Evolutionary conservation across 2,888 invertebrate genomes (phyloP).

Genomic region (Drosophila infuscata): DNA sequence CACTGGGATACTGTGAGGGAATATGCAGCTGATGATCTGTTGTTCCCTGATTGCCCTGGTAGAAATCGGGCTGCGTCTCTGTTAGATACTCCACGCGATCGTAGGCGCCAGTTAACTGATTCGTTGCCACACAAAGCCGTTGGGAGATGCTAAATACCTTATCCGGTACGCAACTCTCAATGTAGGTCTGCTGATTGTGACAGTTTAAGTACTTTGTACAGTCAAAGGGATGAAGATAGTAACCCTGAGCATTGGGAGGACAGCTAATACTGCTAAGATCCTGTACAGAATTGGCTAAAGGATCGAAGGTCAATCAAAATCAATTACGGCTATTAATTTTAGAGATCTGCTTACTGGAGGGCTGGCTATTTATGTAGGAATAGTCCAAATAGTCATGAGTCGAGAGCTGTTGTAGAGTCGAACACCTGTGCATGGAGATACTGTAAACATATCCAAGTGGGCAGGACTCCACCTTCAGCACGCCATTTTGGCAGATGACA

Average conservation of each 20-base stretch:
- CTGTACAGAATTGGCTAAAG: conserved; percentile 69
- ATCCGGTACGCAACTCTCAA: conserved; percentile 88
- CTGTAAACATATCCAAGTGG: conserved; percentile 88
- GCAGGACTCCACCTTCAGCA: conserved; percentile 87
- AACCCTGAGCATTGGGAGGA: conserved; percentile 85
- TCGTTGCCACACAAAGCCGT: conserved; percentile 87
- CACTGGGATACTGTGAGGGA: neutral
- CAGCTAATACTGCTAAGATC: conserved; percentile 83
- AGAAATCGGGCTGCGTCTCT: conserved; percentile 61
- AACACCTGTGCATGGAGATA: conserved; percentile 86
- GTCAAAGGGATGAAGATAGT: conserved; percentile 85
- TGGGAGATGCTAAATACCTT: conserved; percentile 87
- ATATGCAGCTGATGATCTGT: neutral
- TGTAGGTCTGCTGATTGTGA: conserved; percentile 87
- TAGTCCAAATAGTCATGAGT: conserved; percentile 60
- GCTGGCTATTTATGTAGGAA: conserved; percentile 29
- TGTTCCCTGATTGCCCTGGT: conserved; percentile 16
- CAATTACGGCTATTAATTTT: neutral
- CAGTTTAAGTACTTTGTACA: conserved; percentile 89
- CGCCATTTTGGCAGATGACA: conserved; percentile 88
- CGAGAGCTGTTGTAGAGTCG: conserved; percentile 86
- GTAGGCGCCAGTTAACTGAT: conserved; percentile 85
- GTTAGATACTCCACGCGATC: conserved; percentile 79
- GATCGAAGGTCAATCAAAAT: conserved; percentile 2
- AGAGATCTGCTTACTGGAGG: conserved; percentile 37